Percentiles rank a stretch among this genome's conserved stretches.
phyloP scores from a whole-genome alignment of 2,797 vertebrate genomes.

The Basileuterus tristriatus region DNA sequence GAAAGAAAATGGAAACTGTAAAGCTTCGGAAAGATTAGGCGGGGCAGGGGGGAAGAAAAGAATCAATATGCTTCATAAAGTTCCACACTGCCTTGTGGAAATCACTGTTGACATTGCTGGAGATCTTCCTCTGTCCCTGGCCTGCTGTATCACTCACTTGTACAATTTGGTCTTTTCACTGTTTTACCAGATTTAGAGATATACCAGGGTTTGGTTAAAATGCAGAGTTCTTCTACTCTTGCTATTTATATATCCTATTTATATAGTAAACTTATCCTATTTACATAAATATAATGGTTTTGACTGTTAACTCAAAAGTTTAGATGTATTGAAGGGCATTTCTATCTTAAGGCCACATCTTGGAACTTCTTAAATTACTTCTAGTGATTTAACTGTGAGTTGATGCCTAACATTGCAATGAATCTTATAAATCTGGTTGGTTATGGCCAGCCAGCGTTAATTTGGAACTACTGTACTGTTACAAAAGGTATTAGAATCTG shows the following conservation, averaged over 20 bases:
- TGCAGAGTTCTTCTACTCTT: neutral
- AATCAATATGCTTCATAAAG: neutral
- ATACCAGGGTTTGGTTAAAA: neutral
- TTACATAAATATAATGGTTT: neutral
- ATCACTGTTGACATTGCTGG: neutral
- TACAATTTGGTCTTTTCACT: neutral
- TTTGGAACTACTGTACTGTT: neutral
- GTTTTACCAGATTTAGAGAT: neutral
- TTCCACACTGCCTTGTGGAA: neutral
- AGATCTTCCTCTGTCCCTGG: neutral
- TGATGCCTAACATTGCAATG: neutral
- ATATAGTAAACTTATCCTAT: neutral
- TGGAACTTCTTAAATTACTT: neutral
- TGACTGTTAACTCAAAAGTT: neutral
- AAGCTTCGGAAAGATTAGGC: neutral
- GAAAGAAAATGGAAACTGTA: neutral
- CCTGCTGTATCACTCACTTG: neutral
- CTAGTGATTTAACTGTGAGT: neutral
- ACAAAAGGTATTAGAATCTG: constrained; percentile 31
- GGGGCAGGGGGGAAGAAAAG: accelerated
- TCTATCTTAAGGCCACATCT: neutral
- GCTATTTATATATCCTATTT: neutral
- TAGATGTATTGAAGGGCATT: neutral
- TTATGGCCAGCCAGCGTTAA: constrained; percentile 10
- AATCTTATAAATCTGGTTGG: constrained; percentile 21